Evolutionary conservation across 2,888 invertebrate species (phyloP).

Genomic region (Drosophila stalkeri): DNA sequence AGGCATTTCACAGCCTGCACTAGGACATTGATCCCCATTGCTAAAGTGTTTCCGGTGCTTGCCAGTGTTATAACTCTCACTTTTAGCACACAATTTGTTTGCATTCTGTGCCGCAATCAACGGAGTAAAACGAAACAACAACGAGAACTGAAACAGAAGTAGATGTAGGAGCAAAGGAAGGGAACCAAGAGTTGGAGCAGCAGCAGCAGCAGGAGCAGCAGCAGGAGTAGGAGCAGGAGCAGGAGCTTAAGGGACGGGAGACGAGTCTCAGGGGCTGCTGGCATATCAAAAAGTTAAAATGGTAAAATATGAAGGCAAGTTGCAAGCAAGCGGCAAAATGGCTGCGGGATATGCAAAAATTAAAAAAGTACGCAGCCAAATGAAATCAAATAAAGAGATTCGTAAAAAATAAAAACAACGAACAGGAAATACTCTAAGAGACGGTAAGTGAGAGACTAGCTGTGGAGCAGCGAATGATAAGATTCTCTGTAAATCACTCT

Average conservation of each 20-base stretch:
- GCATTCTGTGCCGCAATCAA: conserved; percentile 48
- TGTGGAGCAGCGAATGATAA: no score
- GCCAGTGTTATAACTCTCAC: conserved; percentile 38
- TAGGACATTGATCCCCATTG: conserved; percentile 32
- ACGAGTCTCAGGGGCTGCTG: conserved; percentile 7
- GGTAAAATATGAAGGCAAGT: conserved; percentile 39
- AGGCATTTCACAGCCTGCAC: background rate
- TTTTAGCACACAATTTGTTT: conserved; percentile 60
- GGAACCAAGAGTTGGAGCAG: background rate
- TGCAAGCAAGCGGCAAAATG: conserved; percentile 35
- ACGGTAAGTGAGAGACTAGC: background rate
- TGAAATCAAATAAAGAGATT: conserved; percentile 48
- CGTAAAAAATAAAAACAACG: background rate
- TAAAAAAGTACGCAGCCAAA: conserved; percentile 57
- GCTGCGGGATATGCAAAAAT: conserved; percentile 69
- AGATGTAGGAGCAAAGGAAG: background rate
- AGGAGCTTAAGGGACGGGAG: background rate
- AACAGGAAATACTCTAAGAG: conserved; percentile 7
- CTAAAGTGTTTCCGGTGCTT: conserved; percentile 14
- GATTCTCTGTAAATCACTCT: no score
- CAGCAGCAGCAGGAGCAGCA: background rate
- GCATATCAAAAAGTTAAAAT: conserved; percentile 56
- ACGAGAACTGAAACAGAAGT: conserved; percentile 3
- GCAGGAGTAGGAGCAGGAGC: background rate
- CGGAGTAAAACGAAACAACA: conserved; percentile 15